Conservation (phyloP, 2,113 vertebrate genomes). For the Nerophis ophidion region DNA sequence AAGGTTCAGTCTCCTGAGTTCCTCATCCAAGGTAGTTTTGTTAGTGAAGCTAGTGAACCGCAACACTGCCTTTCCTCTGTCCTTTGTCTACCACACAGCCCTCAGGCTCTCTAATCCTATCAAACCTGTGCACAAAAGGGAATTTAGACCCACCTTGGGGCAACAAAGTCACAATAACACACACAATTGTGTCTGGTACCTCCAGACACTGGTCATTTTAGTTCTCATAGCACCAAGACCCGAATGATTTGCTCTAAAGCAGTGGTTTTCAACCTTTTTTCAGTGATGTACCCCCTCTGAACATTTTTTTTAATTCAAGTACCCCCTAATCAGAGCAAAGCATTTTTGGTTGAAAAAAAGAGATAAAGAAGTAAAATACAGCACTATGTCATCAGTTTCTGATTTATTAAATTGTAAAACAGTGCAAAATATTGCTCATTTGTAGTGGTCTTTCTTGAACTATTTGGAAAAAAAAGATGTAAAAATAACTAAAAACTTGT, state of each 20-base stretch:
- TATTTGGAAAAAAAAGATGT: too few relatives aligned
- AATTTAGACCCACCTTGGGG: slow-evolving; percentile 31
- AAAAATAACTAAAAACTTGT: too few relatives aligned
- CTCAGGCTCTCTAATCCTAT: slow-evolving; percentile 22
- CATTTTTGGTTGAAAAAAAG: too few relatives aligned
- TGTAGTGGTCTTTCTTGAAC: too few relatives aligned
- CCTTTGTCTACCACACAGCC: slow-evolving; percentile 37
- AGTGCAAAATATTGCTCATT: too few relatives aligned
- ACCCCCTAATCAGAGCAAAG: too few relatives aligned
- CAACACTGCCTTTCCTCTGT: slow-evolving; percentile 26
- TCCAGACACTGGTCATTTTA: slow-evolving; percentile 8
- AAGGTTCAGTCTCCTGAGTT: slow-evolving; percentile 25
- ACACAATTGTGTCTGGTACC: slow-evolving; percentile 16
- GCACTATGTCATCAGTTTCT: too few relatives aligned
- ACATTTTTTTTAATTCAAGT: too few relatives aligned
- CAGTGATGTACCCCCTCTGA: too few relatives aligned
- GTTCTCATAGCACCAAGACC: background rate
- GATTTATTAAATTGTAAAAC: too few relatives aligned
- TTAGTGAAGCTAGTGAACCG: slow-evolving; percentile 35
- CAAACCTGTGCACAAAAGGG: slow-evolving; percentile 16
- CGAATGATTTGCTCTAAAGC: background rate
- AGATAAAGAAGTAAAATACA: too few relatives aligned
- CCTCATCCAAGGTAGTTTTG: slow-evolving; percentile 26
- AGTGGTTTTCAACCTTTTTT: too few relatives aligned
- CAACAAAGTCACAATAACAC: slow-evolving; percentile 14